Evolutionary conservation across 2,888 invertebrate species (phyloP).

Genomic region (Machimus rusticus): DNA sequence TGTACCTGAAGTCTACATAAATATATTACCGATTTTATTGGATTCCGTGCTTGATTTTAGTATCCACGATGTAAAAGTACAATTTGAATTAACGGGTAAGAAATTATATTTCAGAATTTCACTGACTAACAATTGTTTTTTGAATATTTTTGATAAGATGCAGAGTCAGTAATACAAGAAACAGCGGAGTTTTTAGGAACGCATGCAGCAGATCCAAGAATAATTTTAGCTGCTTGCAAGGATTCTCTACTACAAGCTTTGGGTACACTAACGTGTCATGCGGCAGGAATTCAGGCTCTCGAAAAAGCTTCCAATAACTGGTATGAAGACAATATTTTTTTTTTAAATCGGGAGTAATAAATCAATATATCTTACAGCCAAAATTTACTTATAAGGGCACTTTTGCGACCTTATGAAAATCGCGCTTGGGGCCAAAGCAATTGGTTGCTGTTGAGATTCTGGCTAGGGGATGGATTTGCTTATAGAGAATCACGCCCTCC

Average conservation of each 20-base stretch:
- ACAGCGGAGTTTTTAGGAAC: slow-evolving; percentile 77
- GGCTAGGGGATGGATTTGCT: slow-evolving; percentile 82
- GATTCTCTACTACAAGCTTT: slow-evolving; percentile 80
- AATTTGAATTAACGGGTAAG: slow-evolving; percentile 56
- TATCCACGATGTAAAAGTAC: slow-evolving; percentile 59
- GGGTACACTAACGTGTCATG: slow-evolving; percentile 79
- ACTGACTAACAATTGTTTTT: background rate
- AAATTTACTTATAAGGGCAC: slow-evolving; percentile 70
- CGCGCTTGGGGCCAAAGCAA: slow-evolving; percentile 85
- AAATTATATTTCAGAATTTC: background rate
- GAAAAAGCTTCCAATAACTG: slow-evolving; percentile 69
- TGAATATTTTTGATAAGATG: slow-evolving; percentile 60
- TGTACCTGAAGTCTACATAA: slow-evolving; percentile 74
- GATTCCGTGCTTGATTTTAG: slow-evolving; percentile 62
- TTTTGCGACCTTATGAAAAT: slow-evolving; percentile 81
- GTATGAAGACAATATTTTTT: slow-evolving; percentile 62
- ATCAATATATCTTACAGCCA: slow-evolving; percentile 61
- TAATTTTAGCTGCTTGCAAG: slow-evolving; percentile 77
- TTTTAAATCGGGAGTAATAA: background rate
- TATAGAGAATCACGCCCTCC: slow-evolving; percentile 72
- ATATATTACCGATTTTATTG: slow-evolving; percentile 63
- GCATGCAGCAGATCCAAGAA: slow-evolving; percentile 78
- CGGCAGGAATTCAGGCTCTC: slow-evolving; percentile 73
- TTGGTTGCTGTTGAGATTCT: slow-evolving; percentile 83
- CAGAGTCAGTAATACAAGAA: slow-evolving; percentile 68